These are phyloP conservation scores for Morbakka virulenta DNA, from an alignment of 30 jellyfish, hydroid and myxozoan genomes.

Conservation along the genomic window DNA sequence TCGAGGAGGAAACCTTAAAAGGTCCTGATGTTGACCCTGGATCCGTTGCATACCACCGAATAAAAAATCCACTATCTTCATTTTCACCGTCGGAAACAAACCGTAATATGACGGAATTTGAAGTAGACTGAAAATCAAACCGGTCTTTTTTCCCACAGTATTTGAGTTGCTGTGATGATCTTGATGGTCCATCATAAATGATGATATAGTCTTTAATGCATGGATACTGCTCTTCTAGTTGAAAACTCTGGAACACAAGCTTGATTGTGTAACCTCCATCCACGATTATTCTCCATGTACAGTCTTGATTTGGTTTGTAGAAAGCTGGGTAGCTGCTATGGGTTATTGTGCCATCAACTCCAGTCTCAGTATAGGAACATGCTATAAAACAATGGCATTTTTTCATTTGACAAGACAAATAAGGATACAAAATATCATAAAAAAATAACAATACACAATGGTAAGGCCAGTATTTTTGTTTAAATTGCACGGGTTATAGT, in stretches of 20 bases:
- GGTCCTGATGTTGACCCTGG: too few relatives aligned
- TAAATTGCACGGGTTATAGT: too few relatives aligned
- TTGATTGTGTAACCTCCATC: neutral
- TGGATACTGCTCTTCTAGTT: constrained; percentile 18
- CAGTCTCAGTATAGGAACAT: constrained; percentile 41
- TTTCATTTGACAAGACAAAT: too few relatives aligned
- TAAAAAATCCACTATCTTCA: constrained; percentile 37
- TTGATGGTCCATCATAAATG: constrained; percentile 63
- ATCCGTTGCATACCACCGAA: constrained; percentile 23
- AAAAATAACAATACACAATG: too few relatives aligned
- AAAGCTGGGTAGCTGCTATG: constrained; percentile 17
- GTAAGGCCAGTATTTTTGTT: too few relatives aligned
- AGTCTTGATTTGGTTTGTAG: constrained; percentile 41
- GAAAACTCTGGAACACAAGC: constrained; percentile 10
- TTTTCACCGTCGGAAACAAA: constrained; percentile 44
- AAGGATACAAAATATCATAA: too few relatives aligned
- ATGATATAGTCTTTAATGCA: constrained; percentile 43
- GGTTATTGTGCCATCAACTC: constrained; percentile 29
- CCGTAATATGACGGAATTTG: constrained; percentile 17
- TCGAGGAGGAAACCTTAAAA: too few relatives aligned
- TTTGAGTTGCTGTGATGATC: constrained; percentile 14
- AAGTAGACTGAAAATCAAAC: constrained; percentile 15
- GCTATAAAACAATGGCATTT: constrained; percentile 18
- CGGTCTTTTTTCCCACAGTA: constrained; percentile 23
- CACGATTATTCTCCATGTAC: constrained; percentile 44